These are phyloP conservation scores for Lordiphosa mommai DNA, from an alignment of 1,140 invertebrate genomes.

Conservation along the genomic window DNA sequence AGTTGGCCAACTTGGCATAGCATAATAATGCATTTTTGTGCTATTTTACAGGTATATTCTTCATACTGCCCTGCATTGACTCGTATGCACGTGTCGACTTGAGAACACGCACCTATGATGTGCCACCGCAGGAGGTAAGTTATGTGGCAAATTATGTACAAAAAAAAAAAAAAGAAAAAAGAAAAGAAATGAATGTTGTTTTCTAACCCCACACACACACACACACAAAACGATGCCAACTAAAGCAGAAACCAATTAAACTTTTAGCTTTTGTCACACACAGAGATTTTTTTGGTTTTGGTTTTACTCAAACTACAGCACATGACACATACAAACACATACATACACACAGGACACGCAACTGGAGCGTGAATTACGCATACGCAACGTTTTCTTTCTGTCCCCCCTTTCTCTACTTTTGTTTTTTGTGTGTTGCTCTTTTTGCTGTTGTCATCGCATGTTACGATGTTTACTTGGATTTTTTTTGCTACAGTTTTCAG, in stretches of 20 bases:
- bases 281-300: slow-evolving; percentile 35
- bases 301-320: slow-evolving; percentile 12
- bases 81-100: slow-evolving; percentile 94
- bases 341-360: slow-evolving; percentile 48
- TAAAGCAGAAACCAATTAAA: slow-evolving; percentile 59
- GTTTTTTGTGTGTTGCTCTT: slow-evolving; percentile 21
- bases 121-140: slow-evolving; percentile 95
- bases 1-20: slow-evolving; percentile 1
- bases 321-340: slow-evolving; percentile 12
- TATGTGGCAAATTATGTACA: neutral
- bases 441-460: slow-evolving; percentile 61
- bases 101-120: slow-evolving; percentile 94
- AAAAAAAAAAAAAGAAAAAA: too few relatives aligned
- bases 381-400: slow-evolving; percentile 68
- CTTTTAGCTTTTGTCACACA: slow-evolving; percentile 55
- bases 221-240: slow-evolving; percentile 41
- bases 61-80: slow-evolving; percentile 96
- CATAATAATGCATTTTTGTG: slow-evolving; percentile 25
- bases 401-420: slow-evolving; percentile 6
- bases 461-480: slow-evolving; percentile 63
- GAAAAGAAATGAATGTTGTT: slow-evolving; percentile 16
- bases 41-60: slow-evolving; percentile 89
- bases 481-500: slow-evolving; percentile 37
- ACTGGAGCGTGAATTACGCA: slow-evolving; percentile 75
- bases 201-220: slow-evolving; percentile 5